These are phyloP conservation scores for Drosophila paracracens DNA, from an alignment of 2,888 invertebrate genomes.

Conservation along the genomic window DNA sequence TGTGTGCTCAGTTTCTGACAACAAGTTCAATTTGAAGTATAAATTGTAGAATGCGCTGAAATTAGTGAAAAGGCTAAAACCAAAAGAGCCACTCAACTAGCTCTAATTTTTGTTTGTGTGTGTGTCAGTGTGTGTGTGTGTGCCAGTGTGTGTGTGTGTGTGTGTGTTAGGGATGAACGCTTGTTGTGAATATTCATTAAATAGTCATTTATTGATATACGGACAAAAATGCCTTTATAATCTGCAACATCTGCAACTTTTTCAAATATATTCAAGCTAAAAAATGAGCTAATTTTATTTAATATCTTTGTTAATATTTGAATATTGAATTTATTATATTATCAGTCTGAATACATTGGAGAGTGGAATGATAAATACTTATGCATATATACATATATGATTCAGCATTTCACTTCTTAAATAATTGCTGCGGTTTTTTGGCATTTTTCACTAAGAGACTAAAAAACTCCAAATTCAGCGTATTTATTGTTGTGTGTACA, in stretches of 20 bases:
- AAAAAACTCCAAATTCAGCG: neutral
- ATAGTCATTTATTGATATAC: neutral
- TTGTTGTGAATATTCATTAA: slow-evolving; percentile 2
- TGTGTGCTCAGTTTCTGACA: slow-evolving; percentile 48
- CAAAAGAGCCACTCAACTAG: slow-evolving; percentile 49
- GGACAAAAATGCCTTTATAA: neutral
- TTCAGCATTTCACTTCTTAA: neutral
- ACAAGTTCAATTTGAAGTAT: slow-evolving; percentile 70
- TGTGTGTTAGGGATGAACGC: slow-evolving; percentile 4
- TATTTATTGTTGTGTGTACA: rapidly evolving
- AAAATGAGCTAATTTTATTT: neutral
- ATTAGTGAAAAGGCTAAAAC: slow-evolving; percentile 71
- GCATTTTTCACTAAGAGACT: neutral
- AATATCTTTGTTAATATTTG: neutral
- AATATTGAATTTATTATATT: neutral
- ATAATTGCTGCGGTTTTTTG: neutral
- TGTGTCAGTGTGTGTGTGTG: neutral
- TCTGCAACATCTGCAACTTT: neutral
- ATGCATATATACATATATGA: neutral
- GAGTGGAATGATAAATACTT: neutral
- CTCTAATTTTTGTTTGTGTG: slow-evolving; percentile 25
- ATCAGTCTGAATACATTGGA: neutral
- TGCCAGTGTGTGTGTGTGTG: neutral
- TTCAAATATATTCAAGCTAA: neutral
- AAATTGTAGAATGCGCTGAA: slow-evolving; percentile 72